Base-by-base conservation (phyloP, 2,888 invertebrate species). In the Galerucella calmariensis region DNA sequence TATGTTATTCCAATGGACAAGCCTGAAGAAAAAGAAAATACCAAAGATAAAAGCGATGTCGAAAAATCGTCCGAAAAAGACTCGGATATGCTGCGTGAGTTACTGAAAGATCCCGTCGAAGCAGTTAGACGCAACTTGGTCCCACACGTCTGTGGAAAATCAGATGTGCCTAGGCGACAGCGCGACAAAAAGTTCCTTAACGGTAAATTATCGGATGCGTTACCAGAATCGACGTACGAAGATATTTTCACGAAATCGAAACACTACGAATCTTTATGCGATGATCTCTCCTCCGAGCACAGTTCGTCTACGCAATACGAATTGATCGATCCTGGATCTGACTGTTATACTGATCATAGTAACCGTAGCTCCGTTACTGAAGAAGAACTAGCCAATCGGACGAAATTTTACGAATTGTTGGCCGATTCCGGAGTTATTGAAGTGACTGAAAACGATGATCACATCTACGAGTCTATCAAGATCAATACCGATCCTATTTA, bases 401-500 rank as follows among this genome's bases (percentile, higher is more conserved):
- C 92, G 20, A 93, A 93, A 84, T 93, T 93, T 86, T 93, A 93
- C 85, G 93, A 93, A 86, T 90, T 93, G 88, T 84, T 93, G 75
- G 93, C 93, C 41, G 93, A 93, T 83, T 91, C 92, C 74, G 92
- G 92, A 4, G 86, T 92, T 73, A 91, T 92, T 75, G 93, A 93
- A 83, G 92, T 93, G 68, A 92, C 92, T 82, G 92, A 90, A 76
- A 89, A 89, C 41, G 91, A 92, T 78, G 91, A 92, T 81, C 93
- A 94, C 86, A 92, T 92, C 83, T 94, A 94, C 81, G 94, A 94
- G 85, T 92, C 93, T 70, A 93, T 94, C 77, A 91, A 91, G 81
- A 89, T 89, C 72, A 93, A 93, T 20, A 89, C 89, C 72, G 94
- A 94, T 88, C 94, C 94, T 2, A 94, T 94, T 83, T 94, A 94